Evolutionary conservation across 2,113 vertebrate species (phyloP), one percentile per base, ranked within the genome.

Genomic region (Sphyrna mokarran): DNA sequence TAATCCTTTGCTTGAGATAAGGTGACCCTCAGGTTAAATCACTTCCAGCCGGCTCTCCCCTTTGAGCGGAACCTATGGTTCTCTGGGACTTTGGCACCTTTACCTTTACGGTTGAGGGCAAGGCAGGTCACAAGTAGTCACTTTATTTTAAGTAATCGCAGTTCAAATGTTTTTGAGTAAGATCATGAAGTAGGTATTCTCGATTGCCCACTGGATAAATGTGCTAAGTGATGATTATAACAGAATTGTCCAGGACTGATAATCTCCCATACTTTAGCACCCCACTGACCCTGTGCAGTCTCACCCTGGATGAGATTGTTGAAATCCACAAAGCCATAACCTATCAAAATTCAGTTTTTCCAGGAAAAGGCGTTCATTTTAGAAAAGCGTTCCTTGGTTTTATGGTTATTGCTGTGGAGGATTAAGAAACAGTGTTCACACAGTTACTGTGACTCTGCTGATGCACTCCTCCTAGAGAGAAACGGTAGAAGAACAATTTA

Each of bases 351-450:
- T 33, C 7, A 11, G 13, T 3, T 11, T 58, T 23, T 58, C 61
- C 85, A 26, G 54, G 29, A 8, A 91, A 37, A 20, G 89, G 29
- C 8, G n/a, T 20, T 40, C 37, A 66, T 93, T 61, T 5, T 93
- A 68, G n/a, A 93, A 91, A 66, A 66, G 20, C 48, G 33, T 61
- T 29, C 0, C 16, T 3, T 14, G 22, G 66, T 70, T 69, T 69
- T 70, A 70, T 43, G 29, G 10, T 91, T 89, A 48, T 16, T 43
- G 13, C 40, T 54, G 37, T 72, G 94, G 94, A 95, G 94, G 94
- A 95, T 72, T 72, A 95, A 95, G 94, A 95, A 95, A 95, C 69
- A 72, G 26, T 48, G 94, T 95, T 69, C 37, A 26, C 37, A 48
- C 1, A 95, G 69, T 72, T 29, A 48, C n/a, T 22, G 26, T 72